phyloP scores from a whole-genome alignment of 2,113 vertebrate genomes.

The Steatornis caripensis region DNA sequence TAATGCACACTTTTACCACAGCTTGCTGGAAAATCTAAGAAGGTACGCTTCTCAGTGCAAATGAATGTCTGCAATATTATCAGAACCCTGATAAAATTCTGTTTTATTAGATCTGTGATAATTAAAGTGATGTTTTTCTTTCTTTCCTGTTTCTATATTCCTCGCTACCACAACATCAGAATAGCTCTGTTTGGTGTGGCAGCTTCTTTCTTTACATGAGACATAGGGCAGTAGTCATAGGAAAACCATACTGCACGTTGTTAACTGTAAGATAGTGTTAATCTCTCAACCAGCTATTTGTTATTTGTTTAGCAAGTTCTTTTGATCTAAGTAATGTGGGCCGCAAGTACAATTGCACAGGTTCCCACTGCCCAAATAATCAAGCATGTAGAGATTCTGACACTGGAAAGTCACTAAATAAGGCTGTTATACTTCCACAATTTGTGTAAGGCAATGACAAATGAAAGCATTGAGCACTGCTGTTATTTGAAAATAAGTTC shows the following conservation, averaged over 20 bases:
- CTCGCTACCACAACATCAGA: background rate
- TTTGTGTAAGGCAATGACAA: background rate
- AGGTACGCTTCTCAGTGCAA: background rate
- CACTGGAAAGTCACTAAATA: background rate
- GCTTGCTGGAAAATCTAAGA: background rate
- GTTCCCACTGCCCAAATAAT: background rate
- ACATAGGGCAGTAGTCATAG: background rate
- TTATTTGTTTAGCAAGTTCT: background rate
- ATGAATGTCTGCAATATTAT: background rate
- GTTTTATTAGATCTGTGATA: background rate
- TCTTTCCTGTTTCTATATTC: background rate
- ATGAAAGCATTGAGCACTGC: background rate
- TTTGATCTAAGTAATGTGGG: background rate
- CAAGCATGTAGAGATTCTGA: background rate
- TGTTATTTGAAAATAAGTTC: constrained; percentile 8
- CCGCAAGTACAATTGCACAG: background rate
- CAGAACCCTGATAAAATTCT: background rate
- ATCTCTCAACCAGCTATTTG: background rate
- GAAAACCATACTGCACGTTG: background rate
- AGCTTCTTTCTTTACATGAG: background rate
- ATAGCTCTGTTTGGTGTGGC: background rate
- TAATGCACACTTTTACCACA: background rate
- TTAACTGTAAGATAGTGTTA: background rate
- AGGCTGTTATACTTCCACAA: background rate
- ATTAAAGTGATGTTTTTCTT: background rate